Percentiles rank a stretch among this genome's conserved stretches.
phyloP scores from a whole-genome alignment of 2,113 vertebrate genomes.

The Peromyscus polionotus region DNA sequence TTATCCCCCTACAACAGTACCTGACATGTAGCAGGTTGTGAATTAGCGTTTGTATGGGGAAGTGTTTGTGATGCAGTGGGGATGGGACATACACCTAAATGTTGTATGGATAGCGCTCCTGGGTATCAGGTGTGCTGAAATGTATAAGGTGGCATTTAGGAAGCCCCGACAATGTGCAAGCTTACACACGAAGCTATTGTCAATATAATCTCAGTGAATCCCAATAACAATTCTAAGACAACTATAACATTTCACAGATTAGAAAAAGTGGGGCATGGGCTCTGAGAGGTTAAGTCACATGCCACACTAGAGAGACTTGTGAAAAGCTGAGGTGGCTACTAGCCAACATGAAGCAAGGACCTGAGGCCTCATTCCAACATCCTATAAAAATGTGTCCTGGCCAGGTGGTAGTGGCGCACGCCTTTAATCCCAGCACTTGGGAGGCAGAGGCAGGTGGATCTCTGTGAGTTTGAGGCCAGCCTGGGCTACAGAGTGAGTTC shows the following conservation, averaged over 20 bases:
- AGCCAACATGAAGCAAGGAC: not conserved
- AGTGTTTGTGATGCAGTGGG: not conserved
- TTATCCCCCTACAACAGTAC: not conserved
- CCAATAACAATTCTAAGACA: not conserved
- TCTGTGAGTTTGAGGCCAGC: no score
- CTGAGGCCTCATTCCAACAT: not conserved
- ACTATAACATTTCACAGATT: not conserved
- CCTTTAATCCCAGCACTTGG: no score
- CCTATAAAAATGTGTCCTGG: not conserved
- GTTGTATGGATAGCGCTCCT: not conserved
- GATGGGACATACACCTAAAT: not conserved
- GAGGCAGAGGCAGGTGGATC: no score
- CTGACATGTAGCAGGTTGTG: not conserved
- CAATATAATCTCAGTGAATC: not conserved
- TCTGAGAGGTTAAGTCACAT: not conserved
- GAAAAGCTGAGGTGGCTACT: not conserved
- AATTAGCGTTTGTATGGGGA: not conserved
- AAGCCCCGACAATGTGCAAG: not conserved
- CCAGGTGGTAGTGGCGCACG: no score
- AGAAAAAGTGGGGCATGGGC: not conserved
- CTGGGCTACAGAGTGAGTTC: no score
- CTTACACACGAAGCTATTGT: conserved; percentile 2
- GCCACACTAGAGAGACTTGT: not conserved
- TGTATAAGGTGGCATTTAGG: not conserved
- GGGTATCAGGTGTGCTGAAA: not conserved